Evolutionary conservation across 2,797 vertebrate genomes (phyloP).

Genomic region (Iguana delicatissima): DNA sequence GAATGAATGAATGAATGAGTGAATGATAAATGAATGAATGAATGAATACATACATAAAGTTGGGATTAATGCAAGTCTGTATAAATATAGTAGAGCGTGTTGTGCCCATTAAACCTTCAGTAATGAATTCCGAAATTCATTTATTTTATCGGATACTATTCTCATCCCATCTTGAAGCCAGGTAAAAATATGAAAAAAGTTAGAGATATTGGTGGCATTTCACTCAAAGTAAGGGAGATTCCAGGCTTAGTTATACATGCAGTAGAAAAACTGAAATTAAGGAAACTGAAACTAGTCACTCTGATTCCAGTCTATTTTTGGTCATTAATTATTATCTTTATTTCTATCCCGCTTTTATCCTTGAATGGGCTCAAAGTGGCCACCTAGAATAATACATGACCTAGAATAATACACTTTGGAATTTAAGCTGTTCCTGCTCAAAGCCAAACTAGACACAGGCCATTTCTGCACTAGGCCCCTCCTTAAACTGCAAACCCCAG

Average conservation of each 20-base stretch:
- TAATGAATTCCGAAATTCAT: conserved; percentile 12
- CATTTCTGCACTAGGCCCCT: too few relatives aligned
- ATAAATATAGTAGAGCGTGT: not conserved
- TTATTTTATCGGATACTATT: not conserved
- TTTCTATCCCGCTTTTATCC: too few relatives aligned
- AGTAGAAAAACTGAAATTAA: not conserved
- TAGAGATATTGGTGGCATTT: too few relatives aligned
- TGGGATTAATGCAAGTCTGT: too few relatives aligned
- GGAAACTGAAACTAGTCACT: not conserved
- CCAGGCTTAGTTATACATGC: not conserved
- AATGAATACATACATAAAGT: too few relatives aligned
- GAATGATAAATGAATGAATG: too few relatives aligned
- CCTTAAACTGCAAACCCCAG: too few relatives aligned
- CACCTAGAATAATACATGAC: not conserved
- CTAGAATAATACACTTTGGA: conserved; percentile 1
- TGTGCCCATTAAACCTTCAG: not conserved
- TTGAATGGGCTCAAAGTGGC: too few relatives aligned
- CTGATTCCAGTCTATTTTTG: not conserved
- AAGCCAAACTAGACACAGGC: not conserved
- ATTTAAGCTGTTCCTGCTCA: not conserved
- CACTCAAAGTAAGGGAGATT: not conserved
- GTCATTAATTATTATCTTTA: not conserved
- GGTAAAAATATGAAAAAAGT: not conserved
- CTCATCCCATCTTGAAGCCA: not conserved
- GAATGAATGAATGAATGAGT: too few relatives aligned